These are phyloP conservation scores for Enteromius viviparus DNA, from an alignment of 2,797 vertebrate species.

Conservation along the genomic window DNA sequence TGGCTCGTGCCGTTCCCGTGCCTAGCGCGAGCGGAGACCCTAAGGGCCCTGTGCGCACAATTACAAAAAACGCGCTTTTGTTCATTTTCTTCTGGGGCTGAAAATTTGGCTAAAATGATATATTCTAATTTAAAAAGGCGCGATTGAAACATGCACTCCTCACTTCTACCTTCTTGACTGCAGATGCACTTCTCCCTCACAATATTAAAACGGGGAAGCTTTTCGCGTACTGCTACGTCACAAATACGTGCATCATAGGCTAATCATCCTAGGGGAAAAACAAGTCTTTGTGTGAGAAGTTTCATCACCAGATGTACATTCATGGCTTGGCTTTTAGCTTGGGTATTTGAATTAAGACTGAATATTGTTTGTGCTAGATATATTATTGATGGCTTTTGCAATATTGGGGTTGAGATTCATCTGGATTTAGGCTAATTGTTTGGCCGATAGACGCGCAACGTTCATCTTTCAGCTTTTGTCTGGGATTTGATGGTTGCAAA, in stretches of 20 bases:
- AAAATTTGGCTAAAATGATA: background rate
- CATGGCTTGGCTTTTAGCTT: constrained; percentile 78
- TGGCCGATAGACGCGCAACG: background rate
- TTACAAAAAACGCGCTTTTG: constrained; percentile 67
- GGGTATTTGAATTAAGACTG: constrained; percentile 72
- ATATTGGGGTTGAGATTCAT: constrained; percentile 12
- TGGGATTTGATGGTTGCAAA: background rate
- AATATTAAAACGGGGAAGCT: background rate
- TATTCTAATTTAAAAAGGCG: background rate
- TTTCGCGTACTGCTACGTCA: constrained; percentile 39
- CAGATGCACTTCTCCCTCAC: background rate
- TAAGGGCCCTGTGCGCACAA: background rate
- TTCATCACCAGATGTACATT: constrained; percentile 73
- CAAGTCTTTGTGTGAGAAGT: constrained; percentile 59
- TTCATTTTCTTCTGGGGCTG: constrained; percentile 4
- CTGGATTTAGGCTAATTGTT: constrained; percentile 5
- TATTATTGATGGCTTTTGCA: constrained; percentile 28
- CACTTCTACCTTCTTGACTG: background rate
- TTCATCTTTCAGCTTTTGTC: constrained; percentile 1
- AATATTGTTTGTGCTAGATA: constrained; percentile 45
- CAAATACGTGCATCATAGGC: constrained; percentile 2
- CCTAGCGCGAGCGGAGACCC: constrained; percentile 49
- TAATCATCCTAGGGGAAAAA: constrained; percentile 36
- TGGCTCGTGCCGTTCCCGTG: constrained; percentile 84
- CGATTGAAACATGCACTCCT: background rate